Evolutionary conservation across 2,888 invertebrate genomes (phyloP).

Genomic region (Lucinisca nassula): DNA sequence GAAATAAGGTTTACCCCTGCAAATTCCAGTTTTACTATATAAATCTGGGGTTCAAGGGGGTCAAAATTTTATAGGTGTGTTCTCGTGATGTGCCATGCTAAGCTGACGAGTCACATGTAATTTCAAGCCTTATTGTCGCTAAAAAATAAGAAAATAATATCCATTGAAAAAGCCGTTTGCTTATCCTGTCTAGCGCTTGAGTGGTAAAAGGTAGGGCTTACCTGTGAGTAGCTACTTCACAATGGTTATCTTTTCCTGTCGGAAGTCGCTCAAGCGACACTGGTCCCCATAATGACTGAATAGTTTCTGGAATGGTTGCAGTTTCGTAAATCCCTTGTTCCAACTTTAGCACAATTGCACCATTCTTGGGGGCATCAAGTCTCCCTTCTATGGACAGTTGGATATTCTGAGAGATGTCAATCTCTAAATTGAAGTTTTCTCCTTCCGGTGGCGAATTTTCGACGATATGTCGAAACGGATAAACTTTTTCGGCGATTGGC

Average conservation of each 20-base stretch:
- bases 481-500: neutral
- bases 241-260: slow-evolving; percentile 80
- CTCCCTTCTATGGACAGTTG: neutral
- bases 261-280: slow-evolving; percentile 81
- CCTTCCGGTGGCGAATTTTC: neutral
- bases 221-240: slow-evolving; percentile 84
- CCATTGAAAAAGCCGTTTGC: neutral
- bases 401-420: neutral
- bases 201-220: too few species aligned
- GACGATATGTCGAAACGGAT: neutral
- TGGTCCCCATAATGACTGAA: slow-evolving; percentile 85
- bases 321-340: slow-evolving; percentile 78
- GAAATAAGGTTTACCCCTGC: too few species aligned
- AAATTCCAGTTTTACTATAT: too few species aligned
- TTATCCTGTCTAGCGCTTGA: too few species aligned
- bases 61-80: too few species aligned
- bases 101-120: too few species aligned
- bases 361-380: slow-evolving; percentile 52
- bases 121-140: too few species aligned
- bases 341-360: slow-evolving; percentile 67
- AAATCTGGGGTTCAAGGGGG: too few species aligned
- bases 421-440: neutral
- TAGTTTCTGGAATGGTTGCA: slow-evolving; percentile 82
- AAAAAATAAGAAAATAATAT: neutral
- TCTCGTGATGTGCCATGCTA: too few species aligned